Evolutionary conservation across 2,888 invertebrate species (phyloP).

Genomic region (Lycia hirtaria): DNA sequence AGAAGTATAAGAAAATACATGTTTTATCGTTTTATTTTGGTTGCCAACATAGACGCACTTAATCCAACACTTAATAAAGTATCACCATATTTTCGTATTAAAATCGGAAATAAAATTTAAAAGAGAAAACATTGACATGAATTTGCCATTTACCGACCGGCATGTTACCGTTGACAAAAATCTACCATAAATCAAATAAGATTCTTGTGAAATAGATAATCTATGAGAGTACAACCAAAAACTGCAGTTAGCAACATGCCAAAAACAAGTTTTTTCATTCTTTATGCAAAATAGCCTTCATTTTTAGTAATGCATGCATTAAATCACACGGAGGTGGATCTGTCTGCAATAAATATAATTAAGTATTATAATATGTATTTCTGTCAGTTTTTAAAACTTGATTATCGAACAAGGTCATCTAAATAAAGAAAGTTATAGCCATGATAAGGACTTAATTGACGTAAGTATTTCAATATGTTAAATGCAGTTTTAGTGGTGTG

Average conservation of each 20-base stretch:
- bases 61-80: too few species aligned
- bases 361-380: constrained; percentile 7
- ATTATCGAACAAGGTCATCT: constrained; percentile 3
- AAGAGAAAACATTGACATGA: too few species aligned
- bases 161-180: too few species aligned
- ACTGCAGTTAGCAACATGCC: background rate
- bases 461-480: background rate
- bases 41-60: too few species aligned
- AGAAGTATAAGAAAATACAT: too few species aligned
- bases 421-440: constrained; percentile 2
- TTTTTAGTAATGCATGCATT: constrained; percentile 17
- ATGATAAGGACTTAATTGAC: background rate
- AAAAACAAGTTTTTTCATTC: constrained; percentile 7
- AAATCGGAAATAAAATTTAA: too few species aligned
- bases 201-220: background rate
- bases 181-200: too few species aligned
- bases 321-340: constrained; percentile 7
- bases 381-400: background rate
- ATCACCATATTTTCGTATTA: too few species aligned
- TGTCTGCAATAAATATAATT: constrained; percentile 9
- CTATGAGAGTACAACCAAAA: background rate
- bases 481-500: background rate
- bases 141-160: too few species aligned
- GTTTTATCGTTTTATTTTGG: too few species aligned
- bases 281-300: constrained; percentile 22